Conservation (phyloP, 2,113 vertebrate species). For the Isichthys henryi region DNA sequence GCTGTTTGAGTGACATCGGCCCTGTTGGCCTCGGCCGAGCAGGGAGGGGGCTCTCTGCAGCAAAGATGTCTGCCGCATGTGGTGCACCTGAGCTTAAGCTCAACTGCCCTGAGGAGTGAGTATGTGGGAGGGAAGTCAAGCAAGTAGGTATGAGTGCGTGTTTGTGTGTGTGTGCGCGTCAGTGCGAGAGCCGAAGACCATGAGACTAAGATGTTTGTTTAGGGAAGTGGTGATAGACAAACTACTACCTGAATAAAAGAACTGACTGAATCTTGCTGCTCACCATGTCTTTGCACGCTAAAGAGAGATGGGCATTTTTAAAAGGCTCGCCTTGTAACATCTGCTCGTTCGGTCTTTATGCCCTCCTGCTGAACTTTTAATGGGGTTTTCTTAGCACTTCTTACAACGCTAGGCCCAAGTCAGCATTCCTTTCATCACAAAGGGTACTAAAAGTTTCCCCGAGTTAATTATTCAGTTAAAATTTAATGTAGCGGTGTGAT, state of each 20-base stretch:
- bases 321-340: neutral
- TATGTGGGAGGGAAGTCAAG: constrained; percentile 13
- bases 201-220: constrained; percentile 27
- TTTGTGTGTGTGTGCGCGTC: neutral
- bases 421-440: constrained; percentile 33
- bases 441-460: constrained; percentile 37
- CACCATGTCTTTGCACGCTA: neutral
- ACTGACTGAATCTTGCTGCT: constrained; percentile 30
- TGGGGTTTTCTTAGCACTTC: neutral
- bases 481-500: constrained; percentile 29
- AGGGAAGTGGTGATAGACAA: constrained; percentile 43
- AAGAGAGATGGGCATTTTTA: neutral
- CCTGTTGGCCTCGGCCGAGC: neutral
- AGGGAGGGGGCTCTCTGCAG: constrained; percentile 1
- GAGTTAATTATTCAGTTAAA: constrained; percentile 38
- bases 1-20: neutral
- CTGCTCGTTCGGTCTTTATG: constrained; percentile 18
- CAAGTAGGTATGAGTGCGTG: constrained; percentile 6
- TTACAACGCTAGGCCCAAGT: constrained; percentile 22
- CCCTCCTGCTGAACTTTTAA: neutral
- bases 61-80: neutral
- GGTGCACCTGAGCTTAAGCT: neutral
- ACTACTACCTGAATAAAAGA: constrained; percentile 60
- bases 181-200: neutral
- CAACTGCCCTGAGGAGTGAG: constrained; percentile 11